Base-by-base conservation (phyloP, 2,113 vertebrate genomes). In the Takifugu flavidus region DNA sequence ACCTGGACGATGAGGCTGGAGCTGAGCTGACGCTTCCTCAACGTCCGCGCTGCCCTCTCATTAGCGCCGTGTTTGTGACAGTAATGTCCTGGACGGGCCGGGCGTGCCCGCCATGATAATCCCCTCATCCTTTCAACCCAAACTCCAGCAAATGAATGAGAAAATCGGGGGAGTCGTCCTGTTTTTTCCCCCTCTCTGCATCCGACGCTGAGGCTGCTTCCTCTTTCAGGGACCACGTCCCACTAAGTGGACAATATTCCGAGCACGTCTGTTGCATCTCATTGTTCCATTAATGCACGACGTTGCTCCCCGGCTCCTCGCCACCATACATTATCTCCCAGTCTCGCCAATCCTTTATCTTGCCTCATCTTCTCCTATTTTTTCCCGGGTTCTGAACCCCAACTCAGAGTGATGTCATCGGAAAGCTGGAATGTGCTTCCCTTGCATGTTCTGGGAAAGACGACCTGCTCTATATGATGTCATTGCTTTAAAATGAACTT, bases 21-120 rank as follows among this genome's bases (percentile, higher is more conserved):
- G 25, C 53, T 25, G 25, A 46, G 26, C 69, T 1, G 25, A 15
- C 25, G 13, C 12, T 28, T 59, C 39, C 50, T 58, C 25, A 50
- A 13, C 6, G 2, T 64, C 52, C 62, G 56, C 59, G 64, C 69
- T 46, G 28, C 60, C 12, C 26, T 56, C 58, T 72, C 34, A 61
- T 74, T 80, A 70, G 56, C 25, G 6, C 52, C 54, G n/a, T 15
- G 42, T 44, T 55, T 6, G 43, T 67, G 52, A 20, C 25, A 1
- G 50, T 74, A 63, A 74, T 78, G 43, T 67, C 27, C 5, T 59
- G 39, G 59, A 75, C 72, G 49, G 64, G 50, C 14, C 11, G 49
- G 4, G 6, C 46, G 28, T 86, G 79, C 1, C 49, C 49, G 31
- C 57, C 65, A 76, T 83, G 13, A 5, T 74, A 72, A 83, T 78